Evolutionary conservation across 64 coral and sea anemone genomes (phyloP).

Genomic region (Pocillopora damicornis): DNA sequence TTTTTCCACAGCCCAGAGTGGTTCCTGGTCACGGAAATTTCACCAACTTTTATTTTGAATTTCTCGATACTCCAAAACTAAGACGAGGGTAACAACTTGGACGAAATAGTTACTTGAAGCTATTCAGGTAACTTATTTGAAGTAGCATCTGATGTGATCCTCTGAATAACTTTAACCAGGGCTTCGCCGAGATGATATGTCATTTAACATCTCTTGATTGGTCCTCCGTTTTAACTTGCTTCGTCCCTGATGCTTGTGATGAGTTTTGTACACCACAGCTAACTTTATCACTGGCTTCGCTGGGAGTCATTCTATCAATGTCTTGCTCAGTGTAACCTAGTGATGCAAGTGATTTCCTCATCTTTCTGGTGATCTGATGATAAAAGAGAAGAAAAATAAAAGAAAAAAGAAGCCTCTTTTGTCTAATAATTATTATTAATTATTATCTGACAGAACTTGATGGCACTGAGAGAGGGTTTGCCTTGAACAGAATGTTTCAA

Average conservation of each 20-base stretch:
- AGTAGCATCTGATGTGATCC: not conserved
- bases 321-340: constrained; percentile 13
- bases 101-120: no score
- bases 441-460: no score
- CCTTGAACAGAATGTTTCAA: no score
- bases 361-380: constrained; percentile 27
- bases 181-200: not conserved
- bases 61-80: no score
- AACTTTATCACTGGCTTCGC: not conserved
- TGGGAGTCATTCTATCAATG: constrained; percentile 24
- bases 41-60: no score
- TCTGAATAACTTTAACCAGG: not conserved
- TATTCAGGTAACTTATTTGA: no score
- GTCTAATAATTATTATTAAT: no score
- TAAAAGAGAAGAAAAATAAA: not conserved
- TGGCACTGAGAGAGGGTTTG: no score
- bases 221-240: not conserved
- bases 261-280: not conserved
- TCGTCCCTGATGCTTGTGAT: not conserved
- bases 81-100: no score
- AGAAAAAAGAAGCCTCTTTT: no score
- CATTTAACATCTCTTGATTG: not conserved
- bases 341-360: constrained; percentile 17
- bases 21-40: no score
- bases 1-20: no score